Evolutionary conservation across 2,888 invertebrate species (phyloP).

Genomic region (Trissolcus brochymenae): DNA sequence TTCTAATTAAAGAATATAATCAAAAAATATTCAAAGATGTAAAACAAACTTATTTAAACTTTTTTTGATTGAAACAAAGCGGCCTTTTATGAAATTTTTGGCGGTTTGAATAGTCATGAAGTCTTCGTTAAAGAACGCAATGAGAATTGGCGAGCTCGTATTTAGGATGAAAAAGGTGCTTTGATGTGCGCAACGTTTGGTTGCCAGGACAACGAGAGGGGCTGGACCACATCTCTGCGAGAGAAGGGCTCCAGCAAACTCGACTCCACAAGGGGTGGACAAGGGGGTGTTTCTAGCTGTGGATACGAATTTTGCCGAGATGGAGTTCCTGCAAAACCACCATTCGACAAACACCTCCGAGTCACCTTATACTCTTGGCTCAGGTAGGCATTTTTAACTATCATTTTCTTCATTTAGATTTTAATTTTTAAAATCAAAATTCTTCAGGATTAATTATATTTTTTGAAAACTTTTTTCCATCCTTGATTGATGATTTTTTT

Average conservation of each 20-base stretch:
- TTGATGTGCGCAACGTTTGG: conserved; percentile 64
- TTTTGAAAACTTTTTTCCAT: neutral
- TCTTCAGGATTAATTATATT: neutral
- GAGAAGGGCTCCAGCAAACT: conserved; percentile 62
- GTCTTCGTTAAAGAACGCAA: conserved; percentile 38
- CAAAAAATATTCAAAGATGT: neutral
- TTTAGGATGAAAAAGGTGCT: conserved; percentile 60
- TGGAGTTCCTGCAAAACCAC: conserved; percentile 76
- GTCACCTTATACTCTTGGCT: conserved; percentile 73
- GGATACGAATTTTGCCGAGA: conserved; percentile 72
- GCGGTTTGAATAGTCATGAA: conserved; percentile 16
- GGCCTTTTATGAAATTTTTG: conserved; percentile 2
- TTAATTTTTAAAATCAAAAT: neutral
- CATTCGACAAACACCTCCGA: conserved; percentile 75
- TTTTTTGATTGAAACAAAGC: conserved; percentile 16
- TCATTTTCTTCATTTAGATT: neutral
- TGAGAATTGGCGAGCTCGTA: conserved; percentile 35
- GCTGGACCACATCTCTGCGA: conserved; percentile 72
- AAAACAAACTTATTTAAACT: no score
- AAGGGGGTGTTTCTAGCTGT: conserved; percentile 72
- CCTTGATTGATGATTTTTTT: neutral
- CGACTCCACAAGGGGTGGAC: conserved; percentile 62
- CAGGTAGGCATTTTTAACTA: conserved; percentile 62
- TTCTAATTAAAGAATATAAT: no score
- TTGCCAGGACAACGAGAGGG: conserved; percentile 75